Evolutionary conservation across 2,113 vertebrate genomes (phyloP), one percentile per base, ranked within the genome.

Genomic region (Macroglossus sobrinus): DNA sequence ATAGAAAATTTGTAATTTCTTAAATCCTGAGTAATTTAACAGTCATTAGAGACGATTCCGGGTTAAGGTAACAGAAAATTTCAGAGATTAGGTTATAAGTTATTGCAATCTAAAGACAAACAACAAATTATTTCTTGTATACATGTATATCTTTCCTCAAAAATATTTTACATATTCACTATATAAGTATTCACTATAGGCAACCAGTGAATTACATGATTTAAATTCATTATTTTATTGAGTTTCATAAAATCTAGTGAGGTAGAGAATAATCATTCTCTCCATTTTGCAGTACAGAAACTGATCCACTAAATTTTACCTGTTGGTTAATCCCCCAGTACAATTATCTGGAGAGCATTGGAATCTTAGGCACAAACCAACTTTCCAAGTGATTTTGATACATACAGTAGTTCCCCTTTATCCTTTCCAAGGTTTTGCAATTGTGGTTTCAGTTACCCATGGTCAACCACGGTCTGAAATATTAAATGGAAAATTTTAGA

Each of bases 1-100:
- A 89, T 38, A 87, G 43, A 89, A 96, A 93, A 95, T 63, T 88
- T 87, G 85, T 95, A 78, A 93, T 95, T 95, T 95, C 79, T 66
- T 95, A 91, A 85, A 93, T 88, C 89, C 28, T 89, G 30, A 84
- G 63, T 78, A 94, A 94, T 91, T 94, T 95, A 86, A 89, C 22
- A 96, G 74, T 69, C 72, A 86, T 75, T 92, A 84, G n/a, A 87
- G 24, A 93, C 7, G 57, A 79, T 30, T 84, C 79, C 43, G 30
- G 61, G 45, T 55, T 93, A 82, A 89, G 7, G 14, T 63, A 91
- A 63, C 8, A 91, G 50, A 53, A 81, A 95, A 94, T 75, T 74
- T 14, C 6, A 84, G 53, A 91, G 38, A 94, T 53, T 84, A 91
- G n/a, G 30, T 78, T 78, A 47, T 53, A 81, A 71, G 10, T 68